Base-by-base conservation (phyloP, 2,797 vertebrate species). In the Momotus momota region DNA sequence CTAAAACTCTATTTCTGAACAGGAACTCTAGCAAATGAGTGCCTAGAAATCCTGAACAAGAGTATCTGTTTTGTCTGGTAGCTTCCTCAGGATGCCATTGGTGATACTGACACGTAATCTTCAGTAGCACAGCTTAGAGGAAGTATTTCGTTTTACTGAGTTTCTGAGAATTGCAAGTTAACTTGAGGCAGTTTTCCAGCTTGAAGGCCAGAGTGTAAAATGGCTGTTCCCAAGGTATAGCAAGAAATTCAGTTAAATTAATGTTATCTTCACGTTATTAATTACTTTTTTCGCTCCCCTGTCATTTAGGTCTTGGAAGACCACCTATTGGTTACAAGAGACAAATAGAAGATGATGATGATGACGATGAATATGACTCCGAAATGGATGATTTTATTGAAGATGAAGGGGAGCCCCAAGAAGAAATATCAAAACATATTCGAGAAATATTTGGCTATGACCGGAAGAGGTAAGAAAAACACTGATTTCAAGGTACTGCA, bases 311-410 rank as follows among this genome's bases (percentile, higher is more conserved):
- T 94, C 94, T 95, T 92, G 94, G 97, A 98, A 99, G 98, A 92
- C 90, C 99, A 27, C 98, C 98, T 40, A 97, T 99, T 96, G 98
- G 99, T 69, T 99, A 99, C 97, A 99, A 99, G 98, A 98, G 99
- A 62, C 98, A 98, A 90, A 98, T 98, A 75, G 99, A 99, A 2
- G 98, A 98, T 45, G 99, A 99, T 4, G 98, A 98, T 20, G 65
- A 71, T 3, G 98, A 98, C 6, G 98, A 99, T 2, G 98, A 99
- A 19, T 98, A 98, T n/a, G 99, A 99, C 96, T 98, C 99, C 4
- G 99, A 99, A 97, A 99, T 99, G 99, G 99, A 99, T 2, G 99
- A 99, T 93, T 99, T 99, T 95, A 99, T 99, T 41, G 99, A 99
- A 58, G 98, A 99, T 61, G 99, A 94, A 97, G 99, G 98, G 29